These are phyloP conservation scores for Bombus pascuorum DNA, from an alignment of 1,140 invertebrate genomes.

Conservation along the genomic window DNA sequence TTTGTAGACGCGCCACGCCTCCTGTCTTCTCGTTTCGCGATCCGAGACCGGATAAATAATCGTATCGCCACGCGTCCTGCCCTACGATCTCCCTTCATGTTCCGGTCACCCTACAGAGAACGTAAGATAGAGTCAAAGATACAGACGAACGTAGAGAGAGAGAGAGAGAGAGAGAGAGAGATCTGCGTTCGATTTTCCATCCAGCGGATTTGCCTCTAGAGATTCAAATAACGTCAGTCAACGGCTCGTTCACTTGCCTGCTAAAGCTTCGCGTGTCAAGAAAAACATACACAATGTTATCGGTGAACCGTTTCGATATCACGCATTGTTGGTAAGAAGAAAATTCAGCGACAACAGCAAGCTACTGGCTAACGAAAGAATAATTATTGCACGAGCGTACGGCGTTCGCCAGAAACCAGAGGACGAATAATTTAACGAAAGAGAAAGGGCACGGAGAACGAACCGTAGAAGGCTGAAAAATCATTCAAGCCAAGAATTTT, in stretches of 20 bases:
- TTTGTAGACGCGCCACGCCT: conserved; percentile 31
- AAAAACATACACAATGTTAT: not conserved
- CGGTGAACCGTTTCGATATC: conserved; percentile 36
- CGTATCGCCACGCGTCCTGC: not conserved
- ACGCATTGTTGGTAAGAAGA: not conserved
- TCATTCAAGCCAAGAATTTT: conserved; percentile 34
- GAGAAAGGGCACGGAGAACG: no score
- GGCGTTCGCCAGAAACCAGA: not conserved
- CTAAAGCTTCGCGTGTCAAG: not conserved
- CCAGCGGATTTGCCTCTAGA: not conserved
- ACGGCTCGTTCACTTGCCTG: not conserved
- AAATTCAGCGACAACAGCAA: not conserved
- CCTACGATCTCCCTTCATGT: not conserved
- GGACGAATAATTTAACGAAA: not conserved
- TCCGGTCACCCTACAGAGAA: not conserved
- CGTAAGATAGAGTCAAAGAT: not conserved
- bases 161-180: not conserved
- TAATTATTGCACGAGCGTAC: not conserved
- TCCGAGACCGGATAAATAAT: conserved; percentile 30
- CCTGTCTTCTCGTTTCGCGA: conserved; percentile 26
- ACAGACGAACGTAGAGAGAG: not conserved
- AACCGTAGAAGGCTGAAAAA: conserved; percentile 33
- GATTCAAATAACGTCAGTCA: conserved; percentile 5
- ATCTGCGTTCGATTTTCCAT: not conserved
- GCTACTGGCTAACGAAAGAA: not conserved